phyloP scores from a whole-genome alignment of 2,113 vertebrate species.

The Dromas ardeola region DNA sequence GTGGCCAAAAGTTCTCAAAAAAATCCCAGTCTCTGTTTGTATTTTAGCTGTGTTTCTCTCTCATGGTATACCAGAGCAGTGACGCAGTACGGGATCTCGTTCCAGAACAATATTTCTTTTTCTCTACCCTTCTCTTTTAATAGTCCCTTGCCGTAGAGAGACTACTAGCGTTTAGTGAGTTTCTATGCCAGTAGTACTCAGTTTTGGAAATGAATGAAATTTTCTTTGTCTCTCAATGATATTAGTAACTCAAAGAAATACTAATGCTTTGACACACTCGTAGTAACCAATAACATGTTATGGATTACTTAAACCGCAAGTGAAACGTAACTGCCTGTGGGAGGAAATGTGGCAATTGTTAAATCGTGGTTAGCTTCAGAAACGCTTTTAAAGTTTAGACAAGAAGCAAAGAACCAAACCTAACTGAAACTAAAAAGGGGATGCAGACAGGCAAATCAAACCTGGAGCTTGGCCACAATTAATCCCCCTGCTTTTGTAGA shows the following conservation, averaged over 20 bases:
- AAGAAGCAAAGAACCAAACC: not conserved
- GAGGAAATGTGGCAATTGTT: constrained; percentile 52
- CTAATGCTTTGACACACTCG: constrained; percentile 23
- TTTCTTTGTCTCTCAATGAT: constrained; percentile 16
- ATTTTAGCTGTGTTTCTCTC: constrained; percentile 28
- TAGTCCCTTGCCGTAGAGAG: constrained; percentile 22
- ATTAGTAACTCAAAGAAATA: constrained; percentile 42
- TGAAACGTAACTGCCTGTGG: constrained; percentile 22
- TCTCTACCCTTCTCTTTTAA: constrained; percentile 16
- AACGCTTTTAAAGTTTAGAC: not conserved
- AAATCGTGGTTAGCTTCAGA: constrained; percentile 35
- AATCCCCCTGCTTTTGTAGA: not conserved
- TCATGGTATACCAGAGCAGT: constrained; percentile 30
- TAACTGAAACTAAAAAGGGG: not conserved
- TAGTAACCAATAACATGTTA: constrained; percentile 7
- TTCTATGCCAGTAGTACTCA: constrained; percentile 7
- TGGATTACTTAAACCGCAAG: constrained; percentile 43
- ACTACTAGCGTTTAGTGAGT: not conserved
- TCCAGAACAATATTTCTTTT: constrained; percentile 49
- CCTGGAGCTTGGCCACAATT: not conserved
- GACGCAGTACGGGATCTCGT: not conserved
- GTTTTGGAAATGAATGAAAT: constrained; percentile 31
- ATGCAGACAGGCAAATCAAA: not conserved
- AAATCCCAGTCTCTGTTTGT: not conserved
- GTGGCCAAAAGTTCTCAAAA: not conserved